These are phyloP conservation scores for Dipus sagitta DNA, from an alignment of 2,797 vertebrate species.

Conservation along the genomic window DNA sequence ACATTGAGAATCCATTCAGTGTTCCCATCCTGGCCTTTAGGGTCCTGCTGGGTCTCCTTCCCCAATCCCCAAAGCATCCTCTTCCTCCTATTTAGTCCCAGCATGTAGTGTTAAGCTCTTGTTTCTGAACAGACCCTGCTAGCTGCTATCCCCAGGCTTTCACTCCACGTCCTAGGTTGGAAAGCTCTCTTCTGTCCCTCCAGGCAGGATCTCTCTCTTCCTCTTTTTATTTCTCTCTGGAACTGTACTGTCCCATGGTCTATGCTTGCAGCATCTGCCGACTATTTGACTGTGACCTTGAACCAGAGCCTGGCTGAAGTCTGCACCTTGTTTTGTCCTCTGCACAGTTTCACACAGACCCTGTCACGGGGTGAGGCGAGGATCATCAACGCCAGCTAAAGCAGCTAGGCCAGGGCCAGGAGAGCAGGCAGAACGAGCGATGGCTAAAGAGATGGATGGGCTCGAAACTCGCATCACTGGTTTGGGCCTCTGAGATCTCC, in stretches of 20 bases:
- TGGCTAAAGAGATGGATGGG: accelerated
- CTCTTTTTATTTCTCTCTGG: neutral
- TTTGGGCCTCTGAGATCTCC: neutral
- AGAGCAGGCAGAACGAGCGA: neutral
- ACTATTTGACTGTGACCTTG: neutral
- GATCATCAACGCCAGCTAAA: neutral
- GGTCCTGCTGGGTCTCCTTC: neutral
- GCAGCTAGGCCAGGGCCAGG: neutral
- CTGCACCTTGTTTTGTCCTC: neutral
- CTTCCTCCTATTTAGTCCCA: accelerated
- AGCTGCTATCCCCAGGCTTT: neutral
- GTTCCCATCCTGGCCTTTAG: neutral
- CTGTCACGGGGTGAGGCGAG: neutral
- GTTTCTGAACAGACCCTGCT: neutral
- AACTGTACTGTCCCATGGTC: neutral
- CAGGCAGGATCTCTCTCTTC: neutral
- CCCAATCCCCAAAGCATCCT: neutral
- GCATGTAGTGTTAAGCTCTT: neutral
- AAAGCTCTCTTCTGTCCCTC: neutral
- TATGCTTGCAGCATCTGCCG: neutral
- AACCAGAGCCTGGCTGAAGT: neutral
- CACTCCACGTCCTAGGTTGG: neutral
- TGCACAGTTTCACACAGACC: neutral
- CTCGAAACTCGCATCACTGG: neutral
- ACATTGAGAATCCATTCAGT: neutral